Evolutionary conservation across 2,888 invertebrate genomes (phyloP).

Genomic region (Pachydiplax longipennis): DNA sequence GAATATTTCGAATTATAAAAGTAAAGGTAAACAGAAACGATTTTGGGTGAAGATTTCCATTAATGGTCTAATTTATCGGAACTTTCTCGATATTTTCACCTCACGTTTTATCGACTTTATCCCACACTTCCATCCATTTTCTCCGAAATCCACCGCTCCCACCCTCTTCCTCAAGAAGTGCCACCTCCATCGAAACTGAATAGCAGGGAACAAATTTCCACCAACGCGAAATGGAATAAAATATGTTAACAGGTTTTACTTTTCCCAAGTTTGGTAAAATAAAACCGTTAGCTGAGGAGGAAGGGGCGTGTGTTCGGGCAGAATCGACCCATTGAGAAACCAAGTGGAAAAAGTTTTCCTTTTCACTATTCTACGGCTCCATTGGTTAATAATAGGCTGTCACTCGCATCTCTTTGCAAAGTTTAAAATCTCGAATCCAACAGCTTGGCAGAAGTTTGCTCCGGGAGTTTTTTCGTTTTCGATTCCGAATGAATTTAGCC

Average conservation of each 20-base stretch:
- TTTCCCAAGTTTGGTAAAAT: conserved; percentile 21
- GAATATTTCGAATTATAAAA: too few species aligned
- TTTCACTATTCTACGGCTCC: background rate
- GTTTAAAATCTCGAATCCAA: background rate
- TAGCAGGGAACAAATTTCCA: background rate
- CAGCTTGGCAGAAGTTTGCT: background rate
- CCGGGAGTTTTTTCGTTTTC: background rate
- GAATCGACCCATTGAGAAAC: background rate
- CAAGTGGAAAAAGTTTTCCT: background rate
- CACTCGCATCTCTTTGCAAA: background rate
- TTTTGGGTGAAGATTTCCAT: too few species aligned
- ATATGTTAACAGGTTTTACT: conserved; percentile 15
- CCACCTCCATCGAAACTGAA: background rate
- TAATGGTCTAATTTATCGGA: too few species aligned
- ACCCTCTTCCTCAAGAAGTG: background rate
- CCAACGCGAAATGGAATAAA: background rate
- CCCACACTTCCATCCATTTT: background rate
- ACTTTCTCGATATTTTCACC: background rate
- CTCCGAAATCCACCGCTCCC: background rate
- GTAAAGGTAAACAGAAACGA: too few species aligned
- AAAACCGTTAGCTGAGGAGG: background rate
- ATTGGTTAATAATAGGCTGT: conserved; percentile 1
- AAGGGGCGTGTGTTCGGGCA: background rate
- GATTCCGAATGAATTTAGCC: background rate
- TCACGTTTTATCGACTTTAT: background rate